Evolutionary conservation across 2,888 invertebrate species (phyloP), one percentile per base, ranked within the genome.

Genomic region (Chloroclystis v-ata): DNA sequence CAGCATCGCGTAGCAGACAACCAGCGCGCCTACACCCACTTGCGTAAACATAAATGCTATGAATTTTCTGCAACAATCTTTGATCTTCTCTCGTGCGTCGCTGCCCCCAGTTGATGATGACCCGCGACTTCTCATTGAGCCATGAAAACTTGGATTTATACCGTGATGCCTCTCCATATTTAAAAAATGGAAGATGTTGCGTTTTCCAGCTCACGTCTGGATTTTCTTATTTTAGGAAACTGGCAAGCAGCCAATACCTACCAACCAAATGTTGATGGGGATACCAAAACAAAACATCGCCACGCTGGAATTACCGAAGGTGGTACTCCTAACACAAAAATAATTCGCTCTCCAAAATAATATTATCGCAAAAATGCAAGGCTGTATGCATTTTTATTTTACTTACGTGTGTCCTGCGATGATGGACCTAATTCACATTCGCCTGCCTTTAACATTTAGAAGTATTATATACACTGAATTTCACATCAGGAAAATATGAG

Each of bases 11-110:
- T 96, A 96, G 56, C 95, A 92, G 1, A 96, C 95, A 35, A 96
- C 94, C 11, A 96, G 85, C 6, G 94, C 96, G 45, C 96, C 96
- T 26, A 96, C 96, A 59, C 96, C 96, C 67, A 94, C 93, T 89
- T 96, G 96, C 5, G 96, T 96, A 83, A 95, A 96, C 96, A 96
- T 96, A 69, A 96, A 96, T 5, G 95, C 95, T 46, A 95, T 92
- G 61, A 95, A 90, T 77, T 95, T 95, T 32, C 96, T 90, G 65
- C 94, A 94, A 72, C 95, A 96, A 69, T 95, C 94, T 77, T 95
- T 95, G 46, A 96, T 90, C 67, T 92, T 93, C 68, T 94, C 94
- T 25, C 92, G 85, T 0, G 93, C 91, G 62, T 93, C 92, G 66
- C 90, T 89, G 48, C 90, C 91, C 32, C 90, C 90, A 12, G 91